A percentile compares a stretch with the other conserved stretches of the same genome.
Evolutionary conservation across 2,888 invertebrate species (phyloP).

Genomic region (Dysmachus trigonus): DNA sequence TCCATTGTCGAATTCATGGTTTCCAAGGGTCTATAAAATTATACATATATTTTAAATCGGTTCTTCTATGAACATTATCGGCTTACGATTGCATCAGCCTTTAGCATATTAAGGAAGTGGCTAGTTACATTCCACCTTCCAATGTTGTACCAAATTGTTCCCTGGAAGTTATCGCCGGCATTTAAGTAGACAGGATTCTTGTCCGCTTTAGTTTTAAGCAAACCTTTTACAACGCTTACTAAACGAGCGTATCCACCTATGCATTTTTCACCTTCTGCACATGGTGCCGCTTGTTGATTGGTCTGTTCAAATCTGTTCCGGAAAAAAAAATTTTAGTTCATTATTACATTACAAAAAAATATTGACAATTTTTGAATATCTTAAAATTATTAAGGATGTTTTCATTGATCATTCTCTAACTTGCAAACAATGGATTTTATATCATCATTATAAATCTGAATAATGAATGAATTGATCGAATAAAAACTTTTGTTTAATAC

Average conservation of each 20-base stretch:
- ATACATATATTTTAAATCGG: background rate
- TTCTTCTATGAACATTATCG: background rate
- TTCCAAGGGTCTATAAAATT: constrained; percentile 76
- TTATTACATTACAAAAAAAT: background rate
- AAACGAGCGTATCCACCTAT: constrained; percentile 77
- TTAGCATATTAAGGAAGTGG: constrained; percentile 77
- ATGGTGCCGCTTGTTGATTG: constrained; percentile 67
- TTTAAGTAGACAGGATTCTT: constrained; percentile 75
- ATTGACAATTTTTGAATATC: too few relatives aligned
- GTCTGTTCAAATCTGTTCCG: constrained; percentile 70
- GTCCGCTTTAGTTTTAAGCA: constrained; percentile 63
- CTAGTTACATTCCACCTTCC: constrained; percentile 79
- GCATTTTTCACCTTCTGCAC: constrained; percentile 68
- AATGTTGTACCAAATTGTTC: constrained; percentile 83
- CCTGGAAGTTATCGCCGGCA: constrained; percentile 86
- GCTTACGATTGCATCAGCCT: constrained; percentile 80
- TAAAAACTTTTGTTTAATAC: too few relatives aligned
- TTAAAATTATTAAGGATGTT: too few relatives aligned
- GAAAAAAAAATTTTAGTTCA: constrained; percentile 46
- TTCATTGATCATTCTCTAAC: too few relatives aligned
- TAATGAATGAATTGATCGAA: too few relatives aligned
- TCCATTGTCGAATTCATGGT: constrained; percentile 87
- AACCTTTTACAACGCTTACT: constrained; percentile 67
- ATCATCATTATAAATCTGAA: too few relatives aligned
- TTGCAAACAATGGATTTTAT: too few relatives aligned